Base-by-base conservation (phyloP, 2,888 invertebrate genomes). In the Anticlea derivata region DNA sequence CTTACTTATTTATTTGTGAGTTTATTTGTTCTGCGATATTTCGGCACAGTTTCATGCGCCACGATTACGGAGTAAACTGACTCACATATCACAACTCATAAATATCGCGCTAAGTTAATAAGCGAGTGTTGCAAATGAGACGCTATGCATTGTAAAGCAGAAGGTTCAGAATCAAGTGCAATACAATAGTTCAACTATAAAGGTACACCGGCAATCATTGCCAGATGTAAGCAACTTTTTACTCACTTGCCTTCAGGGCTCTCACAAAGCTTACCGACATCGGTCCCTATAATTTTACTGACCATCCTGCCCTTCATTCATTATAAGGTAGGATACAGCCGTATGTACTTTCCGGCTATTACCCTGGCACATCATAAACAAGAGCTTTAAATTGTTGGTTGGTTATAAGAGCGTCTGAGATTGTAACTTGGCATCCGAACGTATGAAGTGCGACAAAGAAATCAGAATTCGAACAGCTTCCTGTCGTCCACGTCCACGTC, bases 261-360 rank as follows among this genome's bases (percentile, higher is more conserved):
- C 8, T 27, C 40, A 37, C 7, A 39, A 43, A 49, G 37, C 41
- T 35, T 29, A 31, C 41, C 37, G 37, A 24, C 40, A 17, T 29
- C 27, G 8, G 33, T 10, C 35, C 30, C 37, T 49, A 43, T 43
- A 49, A 43, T 49, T 49, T 40, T 20, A 43, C 26, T 34, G 49
- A 37, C 43, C 40, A 41, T 29, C 29, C 20, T 37, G 34, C 48
- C 22, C 34, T 40, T 34, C 5, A 33, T 37, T 17, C 24, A 20
- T 35, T 12, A 22, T 17, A 38, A 24, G 23, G 46, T 46, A 23
- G 17, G 24, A 38, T 30, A 30, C 30, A 27, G 26, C 30, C 30
- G 31, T 17, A 20, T 38, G 13, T 17, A 38, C 23, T n/a, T 23
- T 7, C 12, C 12, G 30, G 30, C 11, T 11, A 4, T 22, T 23